Conservation (phyloP, 2,888 invertebrate species). For the Herminia tarsipennalis region DNA sequence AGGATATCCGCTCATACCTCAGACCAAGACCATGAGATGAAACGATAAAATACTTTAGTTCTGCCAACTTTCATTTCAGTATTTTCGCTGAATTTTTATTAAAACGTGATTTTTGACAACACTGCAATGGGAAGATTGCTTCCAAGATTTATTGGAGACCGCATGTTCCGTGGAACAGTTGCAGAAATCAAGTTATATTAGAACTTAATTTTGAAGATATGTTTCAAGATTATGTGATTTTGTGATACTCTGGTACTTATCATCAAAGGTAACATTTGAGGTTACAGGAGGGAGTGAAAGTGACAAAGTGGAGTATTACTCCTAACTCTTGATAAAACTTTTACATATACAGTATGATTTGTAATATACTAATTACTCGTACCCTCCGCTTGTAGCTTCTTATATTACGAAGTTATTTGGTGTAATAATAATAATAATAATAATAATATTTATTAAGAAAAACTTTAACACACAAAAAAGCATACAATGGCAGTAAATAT, state of each 20-base stretch:
- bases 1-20: conserved; percentile 30
- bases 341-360: no score
- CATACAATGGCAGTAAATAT: no score
- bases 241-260: not conserved
- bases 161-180: conserved; percentile 24
- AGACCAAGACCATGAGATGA: conserved; percentile 48
- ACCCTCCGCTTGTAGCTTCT: no score
- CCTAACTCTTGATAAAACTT: no score
- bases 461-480: no score
- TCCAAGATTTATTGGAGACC: conserved; percentile 34
- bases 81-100: conserved; percentile 62
- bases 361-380: no score
- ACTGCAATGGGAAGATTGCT: conserved; percentile 43
- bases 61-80: conserved; percentile 63
- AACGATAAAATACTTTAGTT: conserved; percentile 65
- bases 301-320: no score
- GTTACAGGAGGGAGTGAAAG: no score
- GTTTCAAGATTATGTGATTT: not conserved
- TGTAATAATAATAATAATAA: no score
- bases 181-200: conserved; percentile 8
- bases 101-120: conserved; percentile 55
- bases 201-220: not conserved
- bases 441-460: no score
- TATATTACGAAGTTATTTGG: no score
- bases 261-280: no score